Conservation (phyloP, 2,888 invertebrate genomes). For the Drosophila hamatofila region DNA sequence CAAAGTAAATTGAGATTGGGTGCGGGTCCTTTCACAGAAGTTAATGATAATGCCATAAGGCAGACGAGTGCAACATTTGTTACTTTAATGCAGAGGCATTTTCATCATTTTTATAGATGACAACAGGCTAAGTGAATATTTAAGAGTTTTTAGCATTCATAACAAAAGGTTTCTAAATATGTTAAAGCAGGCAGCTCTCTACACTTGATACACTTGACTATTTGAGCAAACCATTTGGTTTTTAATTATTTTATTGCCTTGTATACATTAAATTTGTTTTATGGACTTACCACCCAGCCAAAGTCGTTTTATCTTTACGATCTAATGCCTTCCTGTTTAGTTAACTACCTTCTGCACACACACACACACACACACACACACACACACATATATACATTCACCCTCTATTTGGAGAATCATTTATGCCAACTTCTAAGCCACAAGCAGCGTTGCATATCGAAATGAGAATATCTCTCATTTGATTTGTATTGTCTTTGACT, state of each 20-base stretch:
- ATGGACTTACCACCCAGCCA: conserved; percentile 8
- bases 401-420: conserved; percentile 31
- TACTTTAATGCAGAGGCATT: conserved; percentile 37
- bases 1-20: conserved; percentile 48
- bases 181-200: not conserved
- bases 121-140: conserved; percentile 5
- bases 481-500: conserved; percentile 1
- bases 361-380: conserved; percentile 4
- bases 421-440: conserved; percentile 24
- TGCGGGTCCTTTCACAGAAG: conserved; percentile 37
- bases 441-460: conserved; percentile 60
- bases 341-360: conserved; percentile 2
- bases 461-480: conserved; percentile 29
- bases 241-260: not conserved
- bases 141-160: conserved; percentile 6
- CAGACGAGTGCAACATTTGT: conserved; percentile 50
- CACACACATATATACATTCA: conserved; percentile 4
- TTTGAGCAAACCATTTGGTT: not conserved
- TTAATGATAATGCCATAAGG: conserved; percentile 59
- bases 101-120: conserved; percentile 30
- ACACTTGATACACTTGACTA: not conserved
- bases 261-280: conserved; percentile 4
- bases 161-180: not conserved
- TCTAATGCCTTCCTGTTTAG: conserved; percentile 29
- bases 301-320: conserved; percentile 19